Evolutionary conservation across 2,888 invertebrate species (phyloP), one percentile per base, ranked within the genome.

Genomic region (Hemaris fuciformis): DNA sequence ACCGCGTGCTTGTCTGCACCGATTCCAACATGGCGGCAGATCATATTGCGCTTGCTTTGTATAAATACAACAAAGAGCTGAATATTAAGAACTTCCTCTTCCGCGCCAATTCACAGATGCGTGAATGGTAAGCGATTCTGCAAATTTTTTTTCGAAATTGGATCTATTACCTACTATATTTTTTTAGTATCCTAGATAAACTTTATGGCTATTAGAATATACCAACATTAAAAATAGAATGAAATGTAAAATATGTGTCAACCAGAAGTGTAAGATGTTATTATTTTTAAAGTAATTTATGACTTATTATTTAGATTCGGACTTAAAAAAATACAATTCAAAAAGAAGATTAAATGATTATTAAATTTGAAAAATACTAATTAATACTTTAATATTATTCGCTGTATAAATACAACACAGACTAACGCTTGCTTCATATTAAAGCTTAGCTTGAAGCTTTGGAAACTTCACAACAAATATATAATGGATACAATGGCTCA

Each of bases 11-110:
- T 62, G 81, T 83, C 34, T 84, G 83, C 63, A 80, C 84, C 0
- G 81, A 80, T 59, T 81, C 83, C 3, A 84, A 84, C 70, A 81
- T 80, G 80, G 84, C 84, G 1, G 82, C 83, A 0, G 84, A 85
- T 61, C 81, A 83, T 67, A 79, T 85, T 53, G 83, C 85, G 0
- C 65, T 75, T 15, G 75, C 73, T 71, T 72, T 85, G 34, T 63
- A 80, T 2, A 73, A 74, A 59, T 81, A 76, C 72, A 83, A 81
- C 68, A 76, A 78, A 60, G 56, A 62, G 38, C 74, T 87, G 57
- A 80, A 86, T 58, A 80, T 85, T 22, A 71, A 70, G 61, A 74
- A 83, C 61, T 86, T 83, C 67, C 61, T 89, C 6, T 38, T 88
- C 46, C 81, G 88, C 59, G 87, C 82, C 63, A 86, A 79, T 70